Percentiles rank a stretch among this genome's conserved stretches.
phyloP scores from a whole-genome alignment of 2,113 vertebrate species.

The Albula goreensis region DNA sequence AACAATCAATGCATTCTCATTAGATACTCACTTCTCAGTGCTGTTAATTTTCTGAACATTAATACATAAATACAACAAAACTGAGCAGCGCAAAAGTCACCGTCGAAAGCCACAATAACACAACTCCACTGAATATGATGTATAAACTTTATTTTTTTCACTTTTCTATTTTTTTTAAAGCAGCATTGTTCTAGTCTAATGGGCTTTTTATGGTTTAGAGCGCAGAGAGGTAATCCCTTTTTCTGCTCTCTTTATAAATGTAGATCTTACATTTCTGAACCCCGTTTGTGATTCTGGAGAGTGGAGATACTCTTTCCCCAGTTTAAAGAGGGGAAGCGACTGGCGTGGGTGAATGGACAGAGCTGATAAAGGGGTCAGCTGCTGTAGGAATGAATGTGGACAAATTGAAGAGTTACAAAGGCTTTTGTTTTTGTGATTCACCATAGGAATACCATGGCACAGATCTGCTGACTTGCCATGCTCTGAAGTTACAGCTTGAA shows the following conservation, averaged over 20 bases:
- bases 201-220: background rate
- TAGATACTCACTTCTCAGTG: background rate
- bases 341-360: background rate
- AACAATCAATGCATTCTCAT: background rate
- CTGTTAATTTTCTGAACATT: background rate
- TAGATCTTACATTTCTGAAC: background rate
- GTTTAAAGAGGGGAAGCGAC: background rate
- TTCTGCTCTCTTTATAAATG: constrained; percentile 4
- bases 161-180: background rate
- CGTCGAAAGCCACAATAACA: background rate
- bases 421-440: background rate
- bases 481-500: background rate
- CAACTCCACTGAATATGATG: background rate
- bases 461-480: background rate
- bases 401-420: background rate
- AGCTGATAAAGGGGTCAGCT: background rate
- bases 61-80: background rate
- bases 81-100: background rate
- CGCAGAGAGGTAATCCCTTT: background rate
- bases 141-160: background rate
- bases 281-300: background rate
- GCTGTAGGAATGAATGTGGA: background rate
- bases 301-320: background rate
- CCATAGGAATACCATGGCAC: background rate
- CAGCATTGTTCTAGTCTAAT: background rate